Conservation (phyloP, 2,888 invertebrate species). For the Drosophila quinaria region DNA sequence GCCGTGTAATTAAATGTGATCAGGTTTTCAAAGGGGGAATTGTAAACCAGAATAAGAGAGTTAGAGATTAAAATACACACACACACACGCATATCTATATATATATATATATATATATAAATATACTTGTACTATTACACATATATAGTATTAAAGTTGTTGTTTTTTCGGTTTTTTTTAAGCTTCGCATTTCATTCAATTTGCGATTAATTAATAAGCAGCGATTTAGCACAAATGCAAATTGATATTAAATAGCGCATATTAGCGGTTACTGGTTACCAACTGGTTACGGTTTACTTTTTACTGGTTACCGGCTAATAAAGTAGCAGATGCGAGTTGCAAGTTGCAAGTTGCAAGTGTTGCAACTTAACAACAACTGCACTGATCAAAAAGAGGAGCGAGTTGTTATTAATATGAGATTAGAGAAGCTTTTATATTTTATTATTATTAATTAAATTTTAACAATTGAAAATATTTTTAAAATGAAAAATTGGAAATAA, state of each 20-base stretch:
- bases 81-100: slow-evolving; percentile 1
- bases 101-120: neutral
- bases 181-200: slow-evolving; percentile 48
- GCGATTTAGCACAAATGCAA: slow-evolving; percentile 71
- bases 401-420: no score
- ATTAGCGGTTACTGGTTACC: slow-evolving; percentile 67
- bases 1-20: slow-evolving; percentile 56
- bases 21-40: slow-evolving; percentile 11
- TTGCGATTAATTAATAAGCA: slow-evolving; percentile 75
- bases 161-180: slow-evolving; percentile 1
- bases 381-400: no score
- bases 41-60: neutral
- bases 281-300: slow-evolving; percentile 15
- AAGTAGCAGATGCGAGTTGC: neutral
- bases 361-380: neutral
- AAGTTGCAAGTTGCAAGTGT: neutral
- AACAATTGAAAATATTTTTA: no score
- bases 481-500: no score
- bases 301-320: slow-evolving; percentile 13
- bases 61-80: slow-evolving; percentile 2
- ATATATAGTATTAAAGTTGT: neutral
- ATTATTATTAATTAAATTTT: no score
- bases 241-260: slow-evolving; percentile 78
- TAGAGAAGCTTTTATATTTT: no score
- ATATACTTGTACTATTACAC: neutral